A percentile compares a stretch with the other conserved stretches of the same genome.
Evolutionary conservation across 2,797 vertebrate species (phyloP).

Genomic region (Gila robusta): DNA sequence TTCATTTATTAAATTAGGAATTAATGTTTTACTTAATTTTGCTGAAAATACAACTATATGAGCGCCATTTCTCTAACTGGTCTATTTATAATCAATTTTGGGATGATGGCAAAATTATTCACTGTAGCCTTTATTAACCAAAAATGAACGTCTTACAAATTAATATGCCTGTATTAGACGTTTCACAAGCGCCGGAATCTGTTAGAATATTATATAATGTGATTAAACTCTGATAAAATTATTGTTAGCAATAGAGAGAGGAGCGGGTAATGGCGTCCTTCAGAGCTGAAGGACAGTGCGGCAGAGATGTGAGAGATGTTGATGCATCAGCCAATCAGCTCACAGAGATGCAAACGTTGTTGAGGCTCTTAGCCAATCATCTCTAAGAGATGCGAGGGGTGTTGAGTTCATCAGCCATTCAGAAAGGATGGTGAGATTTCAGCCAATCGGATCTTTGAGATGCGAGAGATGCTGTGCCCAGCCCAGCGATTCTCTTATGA

Average conservation of each 20-base stretch:
- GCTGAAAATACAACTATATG: neutral
- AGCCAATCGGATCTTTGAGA: conserved; percentile 23
- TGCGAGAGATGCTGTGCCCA: conserved; percentile 16
- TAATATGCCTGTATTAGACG: neutral
- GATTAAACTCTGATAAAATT: neutral
- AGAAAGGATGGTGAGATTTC: conserved; percentile 4
- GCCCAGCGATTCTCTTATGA: neutral
- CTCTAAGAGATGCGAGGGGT: neutral
- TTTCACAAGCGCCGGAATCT: neutral
- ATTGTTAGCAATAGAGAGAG: neutral
- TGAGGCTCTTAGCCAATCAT: conserved; percentile 24
- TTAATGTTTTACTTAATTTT: neutral
- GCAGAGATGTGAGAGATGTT: conserved; percentile 32
- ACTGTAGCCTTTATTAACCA: neutral
- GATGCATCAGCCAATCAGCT: conserved; percentile 31
- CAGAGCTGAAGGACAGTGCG: conserved; percentile 73
- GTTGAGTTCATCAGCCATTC: conserved; percentile 8
- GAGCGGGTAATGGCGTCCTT: conserved; percentile 76
- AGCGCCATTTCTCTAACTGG: neutral
- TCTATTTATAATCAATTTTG: neutral
- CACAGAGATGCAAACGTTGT: neutral
- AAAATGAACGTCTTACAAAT: neutral
- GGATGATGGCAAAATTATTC: neutral
- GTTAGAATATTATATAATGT: neutral
- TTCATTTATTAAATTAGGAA: neutral